Evolutionary conservation across 2,797 vertebrate species (phyloP).

Genomic region (Glossophaga mutica): DNA sequence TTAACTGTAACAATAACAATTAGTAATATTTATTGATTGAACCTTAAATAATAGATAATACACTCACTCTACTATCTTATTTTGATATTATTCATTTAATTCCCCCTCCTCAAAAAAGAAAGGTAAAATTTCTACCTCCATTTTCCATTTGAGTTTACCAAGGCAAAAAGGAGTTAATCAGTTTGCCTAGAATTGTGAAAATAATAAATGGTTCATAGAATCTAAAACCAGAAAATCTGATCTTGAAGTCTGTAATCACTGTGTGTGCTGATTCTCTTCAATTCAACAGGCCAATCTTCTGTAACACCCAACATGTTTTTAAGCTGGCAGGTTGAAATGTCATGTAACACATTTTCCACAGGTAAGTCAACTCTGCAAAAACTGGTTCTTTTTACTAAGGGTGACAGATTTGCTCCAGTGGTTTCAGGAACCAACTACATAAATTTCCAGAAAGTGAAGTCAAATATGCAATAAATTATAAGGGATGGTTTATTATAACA

Average conservation of each 20-base stretch:
- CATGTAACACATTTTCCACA: not conserved
- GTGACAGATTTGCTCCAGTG: not conserved
- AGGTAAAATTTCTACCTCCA: not conserved
- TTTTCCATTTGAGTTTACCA: not conserved
- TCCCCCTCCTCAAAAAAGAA: not conserved
- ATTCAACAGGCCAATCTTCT: not conserved
- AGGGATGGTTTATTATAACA: not conserved
- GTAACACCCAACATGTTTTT: not conserved
- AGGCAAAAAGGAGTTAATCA: not conserved
- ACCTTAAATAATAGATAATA: not conserved
- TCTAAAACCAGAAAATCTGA: not conserved
- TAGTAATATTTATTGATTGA: not conserved
- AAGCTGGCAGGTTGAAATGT: not conserved
- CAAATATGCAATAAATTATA: not conserved
- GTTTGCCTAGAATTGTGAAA: not conserved
- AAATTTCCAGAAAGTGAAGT: not conserved
- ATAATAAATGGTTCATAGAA: not conserved
- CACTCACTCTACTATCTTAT: not conserved
- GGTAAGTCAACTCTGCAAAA: not conserved
- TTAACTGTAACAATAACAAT: not conserved
- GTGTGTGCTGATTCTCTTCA: not conserved
- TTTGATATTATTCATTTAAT: conserved; percentile 16
- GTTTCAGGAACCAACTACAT: not conserved
- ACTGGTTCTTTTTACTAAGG: not conserved
- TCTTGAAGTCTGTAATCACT: not conserved